phyloP scores from a whole-genome alignment of 2,113 vertebrate species.

The Furnarius figulus region DNA sequence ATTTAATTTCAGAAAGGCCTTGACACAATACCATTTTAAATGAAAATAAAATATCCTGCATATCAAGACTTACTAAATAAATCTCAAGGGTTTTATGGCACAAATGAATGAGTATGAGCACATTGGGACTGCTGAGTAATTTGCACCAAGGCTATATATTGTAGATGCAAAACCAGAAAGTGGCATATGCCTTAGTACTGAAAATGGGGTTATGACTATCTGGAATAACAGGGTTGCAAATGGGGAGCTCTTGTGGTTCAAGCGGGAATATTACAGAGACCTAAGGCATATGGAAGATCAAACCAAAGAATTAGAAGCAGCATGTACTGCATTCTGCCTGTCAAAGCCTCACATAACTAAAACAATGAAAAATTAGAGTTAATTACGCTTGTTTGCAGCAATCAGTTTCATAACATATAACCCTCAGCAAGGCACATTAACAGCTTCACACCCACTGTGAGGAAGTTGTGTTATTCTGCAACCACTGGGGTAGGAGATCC shows the following conservation, averaged over 20 bases:
- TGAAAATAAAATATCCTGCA: conserved; percentile 35
- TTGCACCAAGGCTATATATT: conserved; percentile 14
- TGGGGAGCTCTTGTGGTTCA: background rate
- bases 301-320: background rate
- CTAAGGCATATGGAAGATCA: background rate
- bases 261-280: background rate
- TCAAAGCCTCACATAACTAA: background rate
- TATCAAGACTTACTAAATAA: conserved; percentile 47
- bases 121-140: conserved; percentile 21
- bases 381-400: background rate
- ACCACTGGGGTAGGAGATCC: background rate
- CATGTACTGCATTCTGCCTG: background rate
- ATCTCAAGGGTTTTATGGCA: conserved; percentile 41
- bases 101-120: conserved; percentile 49
- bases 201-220: background rate
- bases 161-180: background rate
- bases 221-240: background rate
- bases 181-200: background rate
- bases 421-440: fast-evolving
- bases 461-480: background rate
- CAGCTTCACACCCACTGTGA: background rate
- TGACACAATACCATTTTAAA: conserved; percentile 34
- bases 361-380: background rate
- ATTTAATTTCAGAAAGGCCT: conserved; percentile 36
- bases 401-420: background rate